Base-by-base conservation (phyloP, 2,797 vertebrate genomes). In the Acipenser ruthenus region DNA sequence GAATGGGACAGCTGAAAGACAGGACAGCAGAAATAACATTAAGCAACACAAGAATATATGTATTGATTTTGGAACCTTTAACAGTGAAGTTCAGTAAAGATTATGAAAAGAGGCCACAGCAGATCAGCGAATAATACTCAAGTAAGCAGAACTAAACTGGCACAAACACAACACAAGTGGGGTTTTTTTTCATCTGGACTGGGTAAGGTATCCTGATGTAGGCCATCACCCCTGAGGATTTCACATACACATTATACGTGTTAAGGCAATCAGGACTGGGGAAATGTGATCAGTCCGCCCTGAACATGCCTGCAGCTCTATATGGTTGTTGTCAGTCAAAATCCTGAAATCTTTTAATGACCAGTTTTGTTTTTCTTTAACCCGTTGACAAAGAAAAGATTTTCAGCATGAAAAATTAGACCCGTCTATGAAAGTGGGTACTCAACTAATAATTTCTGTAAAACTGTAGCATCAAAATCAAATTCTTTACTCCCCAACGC, bases 51-150 rank as follows among this genome's bases (percentile, higher is more conserved):
- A 74, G 62, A 69, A 60, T 59, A 73, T 10, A 58, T 37, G 23
- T 37, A 74, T 68, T 65, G 63, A 69, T 13, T 7, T 63, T 81
- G 79, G 78, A 79, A 80, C 70, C 62, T 11, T 68, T 55, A 68
- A 66, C 74, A 80, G 75, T 79, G 70, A 37, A 37, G 23, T 37
- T 37, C 23, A 37, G 23, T 3, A 37, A 37, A 37, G 23, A 37
- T 37, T 37, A 37, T 37, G 23, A 37, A 37, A 37, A 3, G 23
- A 37, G 23, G 23, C 23, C 23, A 37, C 23, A 3, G 23, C 23
- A 37, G 2, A 37, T 37, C 23, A 37, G 23, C 23, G 23, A 37
- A 37, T 3, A 37, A 37, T 37, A 37, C 23, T 37, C 23, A 37
- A 37, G 23, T 23, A 37, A 37, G 23, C 23, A 37, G 4, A 37